Base-by-base conservation (phyloP, 2,113 vertebrate genomes). In the Ascaphus truei region DNA sequence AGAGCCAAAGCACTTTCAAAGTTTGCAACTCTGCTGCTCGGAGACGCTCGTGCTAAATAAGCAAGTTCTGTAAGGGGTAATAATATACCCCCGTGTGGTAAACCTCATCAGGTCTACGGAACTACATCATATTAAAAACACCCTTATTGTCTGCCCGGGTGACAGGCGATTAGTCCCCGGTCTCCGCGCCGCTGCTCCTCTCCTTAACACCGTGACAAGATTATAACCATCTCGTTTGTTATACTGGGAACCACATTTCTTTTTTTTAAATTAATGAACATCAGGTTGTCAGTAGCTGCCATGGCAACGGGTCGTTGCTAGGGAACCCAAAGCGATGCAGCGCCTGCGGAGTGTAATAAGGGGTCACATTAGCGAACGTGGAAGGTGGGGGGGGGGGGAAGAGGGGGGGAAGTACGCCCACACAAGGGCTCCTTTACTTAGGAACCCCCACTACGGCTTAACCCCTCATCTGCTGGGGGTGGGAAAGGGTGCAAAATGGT, bases 221-320 rank as follows among this genome's bases (percentile, higher is more conserved):
- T 81, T 75, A 75, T 78, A 81, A 81, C 81, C 80, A 77, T 83
- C 80, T 81, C 83, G 77, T 81, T 81, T 77, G 83, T 80, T 84
- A 76, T 74, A 78, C 73, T 45, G 72, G 62, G 72, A 84, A 79
- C 79, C 79, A 33, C 31, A 25, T 68, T 48, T 61, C 41, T 12
- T 15, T 18, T 31, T 43, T 76, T 73, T 69, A 81, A 84, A 81
- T 84, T 84, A 81, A 84, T 80, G 83, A 84, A 76, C 81, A 84
- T 62, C 78, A 84, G 81, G 80, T 78, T 81, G 83, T 84, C 78
- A 77, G 53, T 45, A 67, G 83, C 79, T 84, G 83, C 83, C 31
- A 74, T 78, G 78, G 83, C 27, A 60, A 84, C 79, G 61, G 68
- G 77, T 65, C 27, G 81, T 84, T 80, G 80, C 83, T 37, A 16